Conservation (phyloP, 2,888 invertebrate genomes). For the Hydroisotoma schaefferi region DNA sequence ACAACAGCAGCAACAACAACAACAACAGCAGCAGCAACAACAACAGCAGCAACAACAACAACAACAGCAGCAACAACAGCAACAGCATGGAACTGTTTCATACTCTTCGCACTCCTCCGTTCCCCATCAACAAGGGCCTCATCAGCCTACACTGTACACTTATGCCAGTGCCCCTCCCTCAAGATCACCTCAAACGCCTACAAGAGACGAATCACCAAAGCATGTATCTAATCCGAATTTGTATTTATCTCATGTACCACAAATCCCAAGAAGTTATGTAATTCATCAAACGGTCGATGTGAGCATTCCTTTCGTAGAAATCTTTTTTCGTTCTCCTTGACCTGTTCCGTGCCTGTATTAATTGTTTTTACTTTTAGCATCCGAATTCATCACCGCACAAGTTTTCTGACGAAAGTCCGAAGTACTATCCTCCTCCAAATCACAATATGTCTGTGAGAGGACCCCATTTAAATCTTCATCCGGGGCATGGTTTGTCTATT, state of each 20-base stretch:
- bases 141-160: conserved; percentile 53
- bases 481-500: conserved; percentile 34
- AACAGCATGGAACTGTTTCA: conserved; percentile 10
- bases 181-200: conserved; percentile 41
- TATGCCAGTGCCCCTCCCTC: conserved; percentile 51
- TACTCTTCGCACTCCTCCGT: conserved; percentile 16
- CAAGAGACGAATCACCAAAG: conserved; percentile 46
- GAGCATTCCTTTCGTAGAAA: conserved; percentile 1
- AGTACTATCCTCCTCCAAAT: conserved; percentile 43
- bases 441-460: conserved; percentile 33
- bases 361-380: conserved; percentile 11
- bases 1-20: conserved; percentile 10
- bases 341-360: not conserved
- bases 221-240: conserved; percentile 39
- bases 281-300: conserved; percentile 44
- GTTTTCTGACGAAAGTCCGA: conserved; percentile 41
- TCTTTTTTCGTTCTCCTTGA: not conserved
- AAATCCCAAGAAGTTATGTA: conserved; percentile 37
- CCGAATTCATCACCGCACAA: conserved; percentile 37
- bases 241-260: conserved; percentile 32
- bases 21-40: conserved; percentile 6
- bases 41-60: conserved; percentile 1
- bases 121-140: conserved; percentile 37
- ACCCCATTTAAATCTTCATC: conserved; percentile 39
- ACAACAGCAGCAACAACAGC: conserved; percentile 8